phyloP scores from a whole-genome alignment of 2,888 invertebrate genomes.

The Gymnocheta viridis region DNA sequence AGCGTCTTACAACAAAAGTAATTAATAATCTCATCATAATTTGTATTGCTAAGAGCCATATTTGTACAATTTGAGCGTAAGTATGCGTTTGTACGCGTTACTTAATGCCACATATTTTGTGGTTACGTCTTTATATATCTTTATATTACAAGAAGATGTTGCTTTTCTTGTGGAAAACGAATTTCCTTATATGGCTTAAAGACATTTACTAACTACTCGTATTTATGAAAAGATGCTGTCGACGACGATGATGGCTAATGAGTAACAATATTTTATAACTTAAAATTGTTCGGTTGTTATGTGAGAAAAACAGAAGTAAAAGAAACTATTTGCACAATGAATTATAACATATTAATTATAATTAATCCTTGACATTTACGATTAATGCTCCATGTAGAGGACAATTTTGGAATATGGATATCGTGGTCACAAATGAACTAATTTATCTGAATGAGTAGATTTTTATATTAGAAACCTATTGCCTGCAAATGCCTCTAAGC shows the following conservation, averaged over 20 bases:
- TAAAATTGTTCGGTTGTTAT: not conserved
- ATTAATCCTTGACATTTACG: conserved; percentile 44
- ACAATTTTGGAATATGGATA: not conserved
- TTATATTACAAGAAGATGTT: conserved; percentile 43
- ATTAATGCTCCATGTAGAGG: not conserved
- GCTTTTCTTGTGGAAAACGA: conserved; percentile 3
- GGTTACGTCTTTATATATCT: conserved; percentile 65
- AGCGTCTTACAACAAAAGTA: conserved; percentile 67
- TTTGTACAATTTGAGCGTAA: conserved; percentile 37
- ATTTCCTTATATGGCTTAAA: conserved; percentile 35
- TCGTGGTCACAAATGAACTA: too few relatives aligned
- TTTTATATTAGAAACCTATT: too few relatives aligned
- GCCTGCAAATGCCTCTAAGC: too few relatives aligned
- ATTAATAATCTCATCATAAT: conserved; percentile 82
- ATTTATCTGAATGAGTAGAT: too few relatives aligned
- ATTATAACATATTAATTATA: conserved; percentile 53
- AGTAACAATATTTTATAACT: conserved; percentile 20
- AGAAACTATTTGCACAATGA: conserved; percentile 11
- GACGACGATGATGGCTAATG: conserved; percentile 32
- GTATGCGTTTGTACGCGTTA: conserved; percentile 36
- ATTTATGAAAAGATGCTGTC: conserved; percentile 12
- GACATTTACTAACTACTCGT: conserved; percentile 19
- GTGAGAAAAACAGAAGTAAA: not conserved
- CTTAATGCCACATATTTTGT: conserved; percentile 63
- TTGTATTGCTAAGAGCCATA: conserved; percentile 71